These are phyloP conservation scores for Pygocentrus nattereri DNA, from an alignment of 2,797 vertebrate genomes.

Conservation along the genomic window DNA sequence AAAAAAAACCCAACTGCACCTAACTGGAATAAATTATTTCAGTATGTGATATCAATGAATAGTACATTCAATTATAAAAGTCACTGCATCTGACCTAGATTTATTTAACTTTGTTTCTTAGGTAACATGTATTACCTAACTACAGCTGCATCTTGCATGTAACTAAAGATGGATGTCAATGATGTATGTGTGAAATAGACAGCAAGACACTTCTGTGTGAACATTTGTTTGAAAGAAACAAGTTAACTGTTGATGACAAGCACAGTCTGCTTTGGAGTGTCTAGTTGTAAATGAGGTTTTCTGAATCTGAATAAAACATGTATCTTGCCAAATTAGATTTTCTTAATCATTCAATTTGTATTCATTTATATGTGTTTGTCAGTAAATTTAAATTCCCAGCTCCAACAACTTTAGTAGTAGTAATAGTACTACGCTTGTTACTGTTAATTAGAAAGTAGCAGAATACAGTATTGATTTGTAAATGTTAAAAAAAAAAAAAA, in stretches of 20 bases:
- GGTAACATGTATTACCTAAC: neutral
- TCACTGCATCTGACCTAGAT: neutral
- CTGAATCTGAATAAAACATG: neutral
- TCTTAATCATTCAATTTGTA: neutral
- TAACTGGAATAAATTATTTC: neutral
- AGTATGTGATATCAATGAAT: no score
- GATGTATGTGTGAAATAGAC: neutral
- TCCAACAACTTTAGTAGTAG: no score
- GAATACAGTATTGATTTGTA: no score
- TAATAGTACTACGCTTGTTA: no score
- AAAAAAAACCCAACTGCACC: neutral
- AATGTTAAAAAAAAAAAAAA: no score
- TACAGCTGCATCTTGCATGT: neutral
- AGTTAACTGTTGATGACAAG: neutral
- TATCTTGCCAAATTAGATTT: neutral
- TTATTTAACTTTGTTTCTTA: neutral
- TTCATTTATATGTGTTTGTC: neutral
- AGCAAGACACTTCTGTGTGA: neutral
- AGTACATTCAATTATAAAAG: no score
- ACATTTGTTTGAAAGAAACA: neutral
- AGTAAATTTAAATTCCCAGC: no score
- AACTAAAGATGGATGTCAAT: neutral
- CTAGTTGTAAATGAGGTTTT: neutral
- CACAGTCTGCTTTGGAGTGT: neutral
- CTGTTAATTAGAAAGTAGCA: no score